Evolutionary conservation across 2,797 vertebrate genomes (phyloP).

Genomic region (Threskiornis aethiopicus): DNA sequence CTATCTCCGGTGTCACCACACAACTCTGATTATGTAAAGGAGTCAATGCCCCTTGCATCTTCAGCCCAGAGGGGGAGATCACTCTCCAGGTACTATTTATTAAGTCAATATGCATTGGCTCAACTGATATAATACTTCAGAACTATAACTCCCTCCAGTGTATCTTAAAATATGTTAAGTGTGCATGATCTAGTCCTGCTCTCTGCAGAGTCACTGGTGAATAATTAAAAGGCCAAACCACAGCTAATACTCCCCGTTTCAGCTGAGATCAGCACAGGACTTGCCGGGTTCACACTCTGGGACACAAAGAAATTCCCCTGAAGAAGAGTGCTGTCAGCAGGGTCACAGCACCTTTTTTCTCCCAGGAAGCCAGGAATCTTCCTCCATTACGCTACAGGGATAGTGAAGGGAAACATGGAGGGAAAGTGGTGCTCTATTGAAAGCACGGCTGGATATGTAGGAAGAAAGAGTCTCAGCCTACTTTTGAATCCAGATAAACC

Average conservation of each 20-base stretch:
- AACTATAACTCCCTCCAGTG: background rate
- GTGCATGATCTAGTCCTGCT: background rate
- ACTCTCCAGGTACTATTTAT: background rate
- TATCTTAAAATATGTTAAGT: background rate
- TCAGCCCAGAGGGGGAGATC: background rate
- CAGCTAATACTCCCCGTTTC: background rate
- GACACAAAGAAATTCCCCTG: background rate
- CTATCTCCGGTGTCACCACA: background rate
- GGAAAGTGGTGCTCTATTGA: background rate
- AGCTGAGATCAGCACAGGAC: background rate
- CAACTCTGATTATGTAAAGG: background rate
- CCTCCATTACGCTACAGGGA: background rate
- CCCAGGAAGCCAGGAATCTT: background rate
- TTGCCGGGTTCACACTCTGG: background rate
- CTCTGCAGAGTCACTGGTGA: background rate
- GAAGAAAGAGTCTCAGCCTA: background rate
- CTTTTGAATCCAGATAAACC: background rate
- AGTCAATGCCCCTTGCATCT: background rate
- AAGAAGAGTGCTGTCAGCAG: background rate
- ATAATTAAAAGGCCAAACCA: background rate
- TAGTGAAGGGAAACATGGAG: background rate
- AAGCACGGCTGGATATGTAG: background rate
- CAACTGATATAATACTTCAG: background rate
- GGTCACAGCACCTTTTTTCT: background rate
- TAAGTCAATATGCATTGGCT: accelerated